Evolutionary conservation across 2,888 invertebrate genomes (phyloP), one percentile per base, ranked within the genome.

Genomic region (Athalia circularis): DNA sequence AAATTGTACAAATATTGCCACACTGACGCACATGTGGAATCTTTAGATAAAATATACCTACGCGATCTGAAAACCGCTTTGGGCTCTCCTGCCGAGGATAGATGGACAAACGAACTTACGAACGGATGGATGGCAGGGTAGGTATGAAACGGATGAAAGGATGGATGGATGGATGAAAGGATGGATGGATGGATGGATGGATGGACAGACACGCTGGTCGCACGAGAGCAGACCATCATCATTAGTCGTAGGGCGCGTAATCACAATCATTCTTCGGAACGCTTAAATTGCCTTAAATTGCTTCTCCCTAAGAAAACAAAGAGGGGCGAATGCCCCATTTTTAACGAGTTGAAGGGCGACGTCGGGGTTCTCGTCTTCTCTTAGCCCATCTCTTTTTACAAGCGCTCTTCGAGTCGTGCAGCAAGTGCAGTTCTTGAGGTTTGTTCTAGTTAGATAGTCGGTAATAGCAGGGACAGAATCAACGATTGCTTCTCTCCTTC

Each of bases 211-310:
- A 50, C 47, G 75, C n/a, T 62, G 62, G 75, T 75, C 75, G 75
- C 75, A 75, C 62, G 75, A 75, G 74, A 78, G 5, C 67, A 62
- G 67, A 81, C 83, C 83, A 85, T 86, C 83, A 85, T 86, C 86
- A 85, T 86, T 86, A 86, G 85, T 84, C 85, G 82, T 83, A 81
- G 81, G 45, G 45, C 48, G 59, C 68, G 83, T 86, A 85, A 86
- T 86, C 85, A 85, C 81, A 82, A 84, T 84, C 83, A 84, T 86
- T 86, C 85, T 85, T 83, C 82, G 82, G 82, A 81, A 81, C 81
- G 83, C 83, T 82, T 84, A 84, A 86, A 85, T 84, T 84, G 84
- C 86, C 83, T 84, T 85, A 84, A 85, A 85, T 83, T 83, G 83
- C 81, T 80, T 83, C 79, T 80, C 77, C 81, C 80, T 81, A 83